A percentile compares a stretch with the other conserved stretches of the same genome.
phyloP scores from a whole-genome alignment of 2,888 invertebrate species.

The Acrobasis repandana region DNA sequence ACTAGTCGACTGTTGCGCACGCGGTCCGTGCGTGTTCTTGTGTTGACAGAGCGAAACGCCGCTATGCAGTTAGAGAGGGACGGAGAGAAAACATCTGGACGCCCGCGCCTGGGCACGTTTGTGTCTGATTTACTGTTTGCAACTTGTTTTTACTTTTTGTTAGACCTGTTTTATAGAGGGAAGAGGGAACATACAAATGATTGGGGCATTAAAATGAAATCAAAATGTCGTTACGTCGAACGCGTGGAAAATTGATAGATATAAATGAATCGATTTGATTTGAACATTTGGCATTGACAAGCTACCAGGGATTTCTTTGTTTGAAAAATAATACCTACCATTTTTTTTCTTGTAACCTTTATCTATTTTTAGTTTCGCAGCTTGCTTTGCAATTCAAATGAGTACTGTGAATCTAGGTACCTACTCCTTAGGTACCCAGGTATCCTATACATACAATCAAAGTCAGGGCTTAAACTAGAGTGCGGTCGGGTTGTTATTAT shows the following conservation, averaged over 20 bases:
- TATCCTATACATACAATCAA: too few species aligned
- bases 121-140: constrained; percentile 26
- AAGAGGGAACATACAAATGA: background rate
- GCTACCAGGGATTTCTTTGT: background rate
- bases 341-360: background rate
- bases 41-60: constrained; percentile 39
- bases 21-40: constrained; percentile 46
- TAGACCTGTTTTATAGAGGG: background rate
- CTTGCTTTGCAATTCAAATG: background rate
- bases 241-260: background rate
- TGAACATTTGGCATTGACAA: background rate
- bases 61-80: constrained; percentile 41
- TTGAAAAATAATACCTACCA: background rate
- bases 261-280: background rate
- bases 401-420: background rate
- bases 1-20: constrained; percentile 43
- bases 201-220: constrained; percentile 27
- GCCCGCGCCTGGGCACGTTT: constrained; percentile 35
- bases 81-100: constrained; percentile 56
- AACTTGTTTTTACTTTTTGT: constrained; percentile 13
- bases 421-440: too few species aligned
- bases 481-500: too few species aligned
- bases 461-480: too few species aligned
- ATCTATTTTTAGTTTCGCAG: too few species aligned
- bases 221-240: constrained; percentile 23